Base-by-base conservation (phyloP, 2,113 vertebrate genomes). In the Sciurus niger region DNA sequence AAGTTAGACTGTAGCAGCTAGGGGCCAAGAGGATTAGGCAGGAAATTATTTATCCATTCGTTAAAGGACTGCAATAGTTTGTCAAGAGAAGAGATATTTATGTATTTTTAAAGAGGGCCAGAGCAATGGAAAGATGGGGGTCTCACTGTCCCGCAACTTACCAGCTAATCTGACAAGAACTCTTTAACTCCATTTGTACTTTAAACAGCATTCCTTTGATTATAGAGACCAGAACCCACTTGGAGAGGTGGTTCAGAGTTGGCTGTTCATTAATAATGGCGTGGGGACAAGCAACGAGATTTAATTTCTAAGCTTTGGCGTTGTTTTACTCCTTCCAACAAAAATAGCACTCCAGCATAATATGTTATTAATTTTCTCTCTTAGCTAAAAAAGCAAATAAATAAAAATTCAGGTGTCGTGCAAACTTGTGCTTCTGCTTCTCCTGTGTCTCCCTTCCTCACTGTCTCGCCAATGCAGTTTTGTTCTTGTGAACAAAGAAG, bases 1-100 rank as follows among this genome's bases (percentile, higher is more conserved):
- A 93, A 95, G 55, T 97, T 85, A 94, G 86, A 84, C 74, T 48
- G 72, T 86, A 96, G 93, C 72, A 96, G 92, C 72, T 92, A 88
- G 1, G 30, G 60, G 60, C 83, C 18, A 20, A 82, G 76, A 93
- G 87, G 24, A 34, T 58, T 40, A 86, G 87, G 84, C 83, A 96
- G 94, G 92, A 84, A 92, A 92, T 24, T 40, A 86, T 89, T 77
- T 63, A 25, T 88, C 30, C 70, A 9, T 22, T 67, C 58, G 67
- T 91, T 82, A 65, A 93, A 91, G 89, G 28, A 48, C 25, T 70
- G 25, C 53, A 76, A 1, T 76, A n/a, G 78, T 95, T 93, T 72
- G 91, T 84, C 40, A 60, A 86, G 18, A 25, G n/a, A 85, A 94
- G 58, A 92, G 53, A 65, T 17, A 20, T 40, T n/a, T 34, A 14